phyloP scores from a whole-genome alignment of 2,113 vertebrate genomes.

The Tenebrosternarchus preto region DNA sequence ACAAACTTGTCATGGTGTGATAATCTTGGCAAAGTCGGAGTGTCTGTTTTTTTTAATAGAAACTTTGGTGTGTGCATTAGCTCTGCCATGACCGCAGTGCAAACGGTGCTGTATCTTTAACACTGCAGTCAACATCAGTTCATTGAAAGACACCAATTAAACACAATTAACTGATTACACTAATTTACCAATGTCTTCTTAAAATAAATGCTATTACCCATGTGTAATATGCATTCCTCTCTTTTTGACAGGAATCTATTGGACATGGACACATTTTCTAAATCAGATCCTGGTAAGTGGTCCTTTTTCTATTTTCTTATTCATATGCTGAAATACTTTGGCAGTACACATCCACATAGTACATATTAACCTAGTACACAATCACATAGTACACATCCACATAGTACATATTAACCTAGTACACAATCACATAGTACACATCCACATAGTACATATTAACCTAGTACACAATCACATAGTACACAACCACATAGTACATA shows the following conservation, averaged over 20 bases:
- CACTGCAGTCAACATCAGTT: background rate
- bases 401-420: no score
- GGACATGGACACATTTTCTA: conserved; percentile 95
- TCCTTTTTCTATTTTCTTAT: background rate
- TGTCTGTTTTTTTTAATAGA: background rate
- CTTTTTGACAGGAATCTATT: conserved; percentile 81
- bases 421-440: background rate
- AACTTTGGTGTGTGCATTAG: background rate
- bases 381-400: background rate
- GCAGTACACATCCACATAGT: background rate
- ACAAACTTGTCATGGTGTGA: background rate
- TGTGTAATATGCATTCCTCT: conserved; percentile 27
- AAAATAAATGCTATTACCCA: background rate
- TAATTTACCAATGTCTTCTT: background rate
- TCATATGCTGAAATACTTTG: background rate
- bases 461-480: no score
- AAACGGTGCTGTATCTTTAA: background rate
- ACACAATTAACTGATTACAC: background rate
- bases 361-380: no score
- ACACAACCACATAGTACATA: background rate
- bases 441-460: no score
- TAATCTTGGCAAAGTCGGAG: background rate
- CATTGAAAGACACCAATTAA: background rate
- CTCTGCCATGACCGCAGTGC: background rate
- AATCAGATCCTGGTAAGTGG: conserved; percentile 89